A percentile compares a stretch with the other conserved stretches of the same genome.
phyloP scores from a whole-genome alignment of 2,888 invertebrate species.

The Tortrix viridana region DNA sequence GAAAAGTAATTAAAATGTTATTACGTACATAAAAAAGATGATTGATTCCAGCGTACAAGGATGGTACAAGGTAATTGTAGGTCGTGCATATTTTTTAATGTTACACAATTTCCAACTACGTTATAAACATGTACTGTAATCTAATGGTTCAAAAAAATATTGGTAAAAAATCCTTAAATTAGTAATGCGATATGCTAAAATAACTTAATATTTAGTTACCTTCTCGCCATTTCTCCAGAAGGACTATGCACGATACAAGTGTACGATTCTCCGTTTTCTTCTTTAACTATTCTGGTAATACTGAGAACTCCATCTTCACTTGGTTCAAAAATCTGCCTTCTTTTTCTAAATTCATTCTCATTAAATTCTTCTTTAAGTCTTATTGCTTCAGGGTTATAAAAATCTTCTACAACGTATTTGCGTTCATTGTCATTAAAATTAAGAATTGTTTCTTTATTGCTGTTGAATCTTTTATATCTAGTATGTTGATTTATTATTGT shows the following conservation, averaged over 20 bases:
- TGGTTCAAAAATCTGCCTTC: slow-evolving; percentile 63
- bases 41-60: too few relatives aligned
- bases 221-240: slow-evolving; percentile 90
- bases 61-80: too few relatives aligned
- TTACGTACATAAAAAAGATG: too few relatives aligned
- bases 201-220: slow-evolving; percentile 57
- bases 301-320: slow-evolving; percentile 83
- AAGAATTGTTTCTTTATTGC: slow-evolving; percentile 57
- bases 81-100: too few relatives aligned
- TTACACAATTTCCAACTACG: too few relatives aligned
- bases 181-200: too few relatives aligned
- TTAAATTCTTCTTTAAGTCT: not conserved
- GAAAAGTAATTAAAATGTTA: too few relatives aligned
- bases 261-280: slow-evolving; percentile 90
- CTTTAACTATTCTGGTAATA: slow-evolving; percentile 84
- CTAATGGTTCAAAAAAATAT: too few relatives aligned
- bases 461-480: slow-evolving; percentile 59
- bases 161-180: too few relatives aligned
- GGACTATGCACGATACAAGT: slow-evolving; percentile 91
- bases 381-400: not conserved
- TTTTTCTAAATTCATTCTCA: slow-evolving; percentile 2
- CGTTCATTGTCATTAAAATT: not conserved
- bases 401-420: not conserved
- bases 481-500: slow-evolving; percentile 65
- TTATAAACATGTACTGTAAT: too few relatives aligned